phyloP scores from a whole-genome alignment of 2,888 invertebrate species.

The Pheosia tremula region DNA sequence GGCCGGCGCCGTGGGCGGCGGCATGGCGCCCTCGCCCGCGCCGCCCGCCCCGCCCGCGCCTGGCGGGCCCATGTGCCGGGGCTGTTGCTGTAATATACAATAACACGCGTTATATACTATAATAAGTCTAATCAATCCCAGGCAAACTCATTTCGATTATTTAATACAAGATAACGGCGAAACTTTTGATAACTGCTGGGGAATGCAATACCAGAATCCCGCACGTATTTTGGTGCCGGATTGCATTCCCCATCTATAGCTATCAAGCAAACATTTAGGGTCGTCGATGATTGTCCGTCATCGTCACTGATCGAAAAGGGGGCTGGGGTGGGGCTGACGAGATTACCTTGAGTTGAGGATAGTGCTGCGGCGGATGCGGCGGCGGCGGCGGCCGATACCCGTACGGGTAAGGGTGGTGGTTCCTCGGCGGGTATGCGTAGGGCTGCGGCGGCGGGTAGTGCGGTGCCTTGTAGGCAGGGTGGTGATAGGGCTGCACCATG shows the following conservation, averaged over 20 bases:
- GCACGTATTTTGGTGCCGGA: no score
- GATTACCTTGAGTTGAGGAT: slow-evolving; percentile 72
- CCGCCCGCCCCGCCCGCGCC: slow-evolving; percentile 52
- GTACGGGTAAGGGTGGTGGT: slow-evolving; percentile 80
- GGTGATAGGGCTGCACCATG: slow-evolving; percentile 76
- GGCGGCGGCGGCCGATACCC: slow-evolving; percentile 74
- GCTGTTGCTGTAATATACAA: slow-evolving; percentile 68
- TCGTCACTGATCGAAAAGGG: slow-evolving; percentile 38
- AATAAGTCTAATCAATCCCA: no score
- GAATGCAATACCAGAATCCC: no score
- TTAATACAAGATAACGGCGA: no score
- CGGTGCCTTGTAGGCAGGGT: slow-evolving; percentile 70
- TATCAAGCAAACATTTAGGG: no score
- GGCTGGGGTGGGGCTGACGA: background rate
- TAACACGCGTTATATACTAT: background rate
- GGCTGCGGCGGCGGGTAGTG: slow-evolving; percentile 79
- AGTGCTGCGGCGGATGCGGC: slow-evolving; percentile 75
- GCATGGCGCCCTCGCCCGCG: slow-evolving; percentile 82
- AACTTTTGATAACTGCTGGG: no score
- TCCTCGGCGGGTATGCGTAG: slow-evolving; percentile 75
- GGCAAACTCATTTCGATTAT: no score
- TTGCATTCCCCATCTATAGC: no score
- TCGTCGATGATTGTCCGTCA: background rate
- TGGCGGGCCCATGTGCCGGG: slow-evolving; percentile 83
- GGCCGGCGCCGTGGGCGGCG: slow-evolving; percentile 84